phyloP scores from a whole-genome alignment of 2,797 vertebrate species.

The Betta splendens region DNA sequence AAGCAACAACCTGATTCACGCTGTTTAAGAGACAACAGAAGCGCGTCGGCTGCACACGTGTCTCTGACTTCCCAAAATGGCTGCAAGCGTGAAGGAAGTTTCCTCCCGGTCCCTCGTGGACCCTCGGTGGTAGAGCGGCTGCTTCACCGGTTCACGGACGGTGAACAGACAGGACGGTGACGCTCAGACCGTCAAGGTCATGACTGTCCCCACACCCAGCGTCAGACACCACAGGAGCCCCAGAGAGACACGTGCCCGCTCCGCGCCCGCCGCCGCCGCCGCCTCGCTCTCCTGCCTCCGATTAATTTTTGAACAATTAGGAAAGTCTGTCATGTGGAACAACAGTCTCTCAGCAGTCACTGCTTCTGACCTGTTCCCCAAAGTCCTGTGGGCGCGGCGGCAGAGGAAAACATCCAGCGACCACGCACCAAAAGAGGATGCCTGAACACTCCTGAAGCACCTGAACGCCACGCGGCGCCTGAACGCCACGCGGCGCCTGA shows the following conservation, averaged over 20 bases:
- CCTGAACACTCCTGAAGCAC: no score
- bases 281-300: conserved; percentile 44
- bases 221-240: conserved; percentile 46
- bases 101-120: neutral
- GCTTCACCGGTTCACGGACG: conserved; percentile 12
- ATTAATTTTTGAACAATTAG: conserved; percentile 75
- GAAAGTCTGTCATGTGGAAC: conserved; percentile 77
- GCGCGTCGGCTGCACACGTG: neutral
- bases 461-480: conserved; percentile 32
- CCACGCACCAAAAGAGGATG: conserved; percentile 46
- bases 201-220: conserved; percentile 13
- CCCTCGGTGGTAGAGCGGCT: no score
- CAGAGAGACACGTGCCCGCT: conserved; percentile 47
- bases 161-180: conserved; percentile 28
- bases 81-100: neutral
- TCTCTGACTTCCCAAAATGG: conserved; percentile 14
- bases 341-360: conserved; percentile 61
- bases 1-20: conserved; percentile 9
- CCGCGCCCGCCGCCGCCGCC: conserved; percentile 28
- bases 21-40: conserved; percentile 3
- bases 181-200: conserved; percentile 65
- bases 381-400: conserved; percentile 57
- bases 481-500: no score
- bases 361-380: conserved; percentile 69
- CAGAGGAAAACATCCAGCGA: conserved; percentile 28